These are phyloP conservation scores for Pristionchus maxplancki DNA, from an alignment of 2,888 invertebrate genomes.

Conservation along the genomic window DNA sequence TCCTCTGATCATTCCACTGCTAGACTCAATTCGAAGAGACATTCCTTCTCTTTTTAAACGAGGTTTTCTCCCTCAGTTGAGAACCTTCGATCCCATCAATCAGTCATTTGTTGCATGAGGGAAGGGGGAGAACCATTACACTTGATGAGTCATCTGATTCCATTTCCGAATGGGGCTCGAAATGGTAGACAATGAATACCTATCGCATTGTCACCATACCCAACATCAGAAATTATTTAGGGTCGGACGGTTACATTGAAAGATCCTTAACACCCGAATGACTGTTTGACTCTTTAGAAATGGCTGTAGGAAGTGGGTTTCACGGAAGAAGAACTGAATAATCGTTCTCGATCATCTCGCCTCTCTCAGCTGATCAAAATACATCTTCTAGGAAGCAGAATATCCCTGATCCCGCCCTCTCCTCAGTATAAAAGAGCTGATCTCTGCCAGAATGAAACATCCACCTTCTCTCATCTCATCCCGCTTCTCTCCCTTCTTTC, in stretches of 20 bases:
- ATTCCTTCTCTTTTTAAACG: not conserved
- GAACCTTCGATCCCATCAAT: constrained; percentile 26
- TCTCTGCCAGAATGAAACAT: not conserved
- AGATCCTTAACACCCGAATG: too few species aligned
- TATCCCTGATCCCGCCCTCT: not conserved
- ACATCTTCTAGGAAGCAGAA: not conserved
- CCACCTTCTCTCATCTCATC: constrained; percentile 11
- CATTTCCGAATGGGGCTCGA: too few species aligned
- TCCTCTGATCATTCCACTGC: not conserved
- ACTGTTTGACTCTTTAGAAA: too few species aligned
- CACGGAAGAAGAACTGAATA: too few species aligned
- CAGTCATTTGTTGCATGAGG: not conserved
- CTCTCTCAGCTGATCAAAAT: constrained; percentile 6
- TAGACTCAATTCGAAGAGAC: constrained; percentile 7
- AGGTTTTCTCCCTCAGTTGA: not conserved
- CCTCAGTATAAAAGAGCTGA: constrained; percentile 28
- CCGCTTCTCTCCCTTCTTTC: not conserved
- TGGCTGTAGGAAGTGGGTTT: too few species aligned
- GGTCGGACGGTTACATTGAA: too few species aligned
- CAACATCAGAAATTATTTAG: too few species aligned
- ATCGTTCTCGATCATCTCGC: too few species aligned
- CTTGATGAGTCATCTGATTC: not conserved
- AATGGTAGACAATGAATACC: too few species aligned
- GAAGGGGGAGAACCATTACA: not conserved
- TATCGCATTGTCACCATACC: too few species aligned